Evolutionary conservation across 2,113 vertebrate species (phyloP).

Genomic region (Erpornis zantholeuca): DNA sequence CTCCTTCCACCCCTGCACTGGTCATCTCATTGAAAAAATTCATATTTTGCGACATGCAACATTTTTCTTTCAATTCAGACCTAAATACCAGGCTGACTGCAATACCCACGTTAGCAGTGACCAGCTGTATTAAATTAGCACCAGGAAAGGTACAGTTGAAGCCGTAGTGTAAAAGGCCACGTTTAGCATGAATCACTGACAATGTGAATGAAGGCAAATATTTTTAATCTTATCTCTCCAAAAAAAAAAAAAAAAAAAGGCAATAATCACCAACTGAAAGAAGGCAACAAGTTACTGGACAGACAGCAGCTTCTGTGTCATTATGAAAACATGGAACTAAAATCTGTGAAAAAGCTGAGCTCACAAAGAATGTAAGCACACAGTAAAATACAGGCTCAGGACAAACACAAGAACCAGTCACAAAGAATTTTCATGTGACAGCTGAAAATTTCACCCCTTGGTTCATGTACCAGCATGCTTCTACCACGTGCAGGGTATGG

Average conservation of each 20-base stretch:
- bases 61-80: not conserved
- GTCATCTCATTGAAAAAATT: not conserved
- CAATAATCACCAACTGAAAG: not conserved
- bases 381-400: not conserved
- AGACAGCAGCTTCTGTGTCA: not conserved
- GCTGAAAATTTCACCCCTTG: not conserved
- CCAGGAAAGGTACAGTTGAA: not conserved
- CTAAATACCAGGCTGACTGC: not conserved
- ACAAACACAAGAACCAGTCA: not conserved
- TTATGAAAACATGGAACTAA: not conserved
- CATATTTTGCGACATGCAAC: rapidly evolving
- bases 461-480: not conserved
- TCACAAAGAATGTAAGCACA: not conserved
- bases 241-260: not conserved
- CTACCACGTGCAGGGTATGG: rapidly evolving
- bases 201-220: not conserved
- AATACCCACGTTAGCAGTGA: not conserved
- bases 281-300: not conserved
- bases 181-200: not conserved
- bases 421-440: not conserved
- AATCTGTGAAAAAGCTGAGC: not conserved
- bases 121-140: not conserved
- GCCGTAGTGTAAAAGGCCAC: not conserved
- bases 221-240: not conserved
- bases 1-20: rapidly evolving